A percentile compares a stretch with the other conserved stretches of the same genome.
Conservation (phyloP, 1,140 invertebrate species). For the Papilio polytes region DNA sequence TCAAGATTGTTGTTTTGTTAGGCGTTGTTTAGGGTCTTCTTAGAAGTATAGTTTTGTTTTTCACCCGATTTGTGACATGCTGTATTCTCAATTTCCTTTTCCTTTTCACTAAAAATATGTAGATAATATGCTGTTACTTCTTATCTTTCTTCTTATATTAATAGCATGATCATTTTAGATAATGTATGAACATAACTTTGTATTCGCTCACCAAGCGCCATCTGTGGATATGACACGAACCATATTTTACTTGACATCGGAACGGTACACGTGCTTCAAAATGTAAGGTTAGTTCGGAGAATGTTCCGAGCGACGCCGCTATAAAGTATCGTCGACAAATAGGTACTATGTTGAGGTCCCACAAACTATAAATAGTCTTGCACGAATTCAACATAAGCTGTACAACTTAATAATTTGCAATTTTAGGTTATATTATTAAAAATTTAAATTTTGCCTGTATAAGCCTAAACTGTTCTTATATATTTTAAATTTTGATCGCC, state of each 20-base stretch:
- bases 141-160: conserved; percentile 3
- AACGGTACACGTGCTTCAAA: conserved; percentile 39
- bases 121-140: not conserved
- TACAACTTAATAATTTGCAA: not conserved
- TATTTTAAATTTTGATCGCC: no score
- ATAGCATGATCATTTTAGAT: not conserved
- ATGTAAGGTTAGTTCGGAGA: conserved; percentile 36
- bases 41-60: not conserved
- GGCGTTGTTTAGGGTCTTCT: not conserved
- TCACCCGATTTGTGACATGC: not conserved
- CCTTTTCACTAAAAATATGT: not conserved
- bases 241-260: conserved; percentile 35
- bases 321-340: conserved; percentile 34
- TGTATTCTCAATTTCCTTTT: not conserved
- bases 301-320: conserved; percentile 16
- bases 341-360: not conserved
- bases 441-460: no score
- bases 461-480: no score
- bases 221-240: conserved; percentile 36
- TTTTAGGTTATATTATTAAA: not conserved
- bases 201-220: conserved; percentile 12
- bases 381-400: conserved; percentile 9
- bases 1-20: not conserved
- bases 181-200: conserved; percentile 2
- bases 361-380: conserved; percentile 8